Conservation (phyloP, 1,140 invertebrate genomes). For the Tetraneura akinire region DNA sequence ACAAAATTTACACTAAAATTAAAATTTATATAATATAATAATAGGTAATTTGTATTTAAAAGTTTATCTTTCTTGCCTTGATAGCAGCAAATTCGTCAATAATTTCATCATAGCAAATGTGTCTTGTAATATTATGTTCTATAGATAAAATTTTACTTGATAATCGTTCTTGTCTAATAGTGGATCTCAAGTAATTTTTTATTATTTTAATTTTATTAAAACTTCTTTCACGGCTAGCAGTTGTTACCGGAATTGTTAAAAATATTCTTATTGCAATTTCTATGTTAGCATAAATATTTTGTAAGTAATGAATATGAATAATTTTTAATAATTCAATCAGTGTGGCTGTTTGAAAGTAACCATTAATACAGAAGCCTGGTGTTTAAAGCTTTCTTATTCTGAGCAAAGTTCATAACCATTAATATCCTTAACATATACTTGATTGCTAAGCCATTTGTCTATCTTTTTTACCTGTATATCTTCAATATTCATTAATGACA, state of each 20-base stretch:
- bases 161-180: neutral
- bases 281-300: neutral
- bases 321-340: neutral
- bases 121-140: too few species aligned
- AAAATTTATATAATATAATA: too few species aligned
- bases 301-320: conserved; percentile 4
- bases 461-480: conserved; percentile 29
- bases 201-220: neutral
- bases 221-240: conserved; percentile 23
- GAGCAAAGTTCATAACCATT: conserved; percentile 16
- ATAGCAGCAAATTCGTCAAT: too few species aligned
- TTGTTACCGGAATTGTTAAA: conserved; percentile 3
- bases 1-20: too few species aligned
- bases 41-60: too few species aligned
- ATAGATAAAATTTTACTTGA: too few species aligned
- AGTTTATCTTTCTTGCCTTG: too few species aligned
- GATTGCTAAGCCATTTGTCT: neutral
- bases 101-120: too few species aligned
- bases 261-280: conserved; percentile 14
- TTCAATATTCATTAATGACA: conserved; percentile 23
- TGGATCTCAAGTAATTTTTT: conserved; percentile 28
- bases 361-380: neutral
- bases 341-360: neutral
- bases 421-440: neutral
- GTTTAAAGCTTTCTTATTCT: conserved; percentile 31